Conservation (phyloP, 2,888 invertebrate species). For the Eurytoma adleriae region DNA sequence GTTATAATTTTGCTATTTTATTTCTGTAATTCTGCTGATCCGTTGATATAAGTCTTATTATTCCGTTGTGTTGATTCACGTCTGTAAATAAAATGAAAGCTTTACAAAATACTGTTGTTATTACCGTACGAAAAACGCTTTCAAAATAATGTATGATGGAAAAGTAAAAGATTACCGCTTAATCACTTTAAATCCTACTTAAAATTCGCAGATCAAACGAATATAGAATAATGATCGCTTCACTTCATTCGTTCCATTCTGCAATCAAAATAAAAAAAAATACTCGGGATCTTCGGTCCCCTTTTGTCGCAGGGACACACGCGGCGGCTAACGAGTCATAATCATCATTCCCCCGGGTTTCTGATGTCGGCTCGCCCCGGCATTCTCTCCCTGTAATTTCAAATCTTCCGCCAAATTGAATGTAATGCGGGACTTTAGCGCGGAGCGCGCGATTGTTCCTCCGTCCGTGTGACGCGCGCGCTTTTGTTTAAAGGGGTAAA, state of each 20-base stretch:
- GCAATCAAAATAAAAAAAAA: not conserved
- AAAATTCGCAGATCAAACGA: slow-evolving; percentile 9
- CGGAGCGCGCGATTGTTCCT: slow-evolving; percentile 31
- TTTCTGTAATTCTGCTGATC: too few relatives aligned
- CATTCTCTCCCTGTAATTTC: slow-evolving; percentile 56
- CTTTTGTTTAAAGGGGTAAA: slow-evolving; percentile 55
- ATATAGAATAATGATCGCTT: slow-evolving; percentile 29
- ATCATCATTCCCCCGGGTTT: slow-evolving; percentile 43
- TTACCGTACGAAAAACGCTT: too few relatives aligned
- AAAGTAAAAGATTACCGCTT: too few relatives aligned
- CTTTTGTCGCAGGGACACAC: slow-evolving; percentile 25
- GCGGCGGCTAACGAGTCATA: slow-evolving; percentile 55
- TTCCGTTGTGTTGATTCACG: not conserved
- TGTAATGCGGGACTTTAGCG: slow-evolving; percentile 53
- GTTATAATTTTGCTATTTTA: too few relatives aligned
- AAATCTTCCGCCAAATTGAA: slow-evolving; percentile 58
- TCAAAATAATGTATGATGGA: too few relatives aligned
- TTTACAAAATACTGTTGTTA: too few relatives aligned
- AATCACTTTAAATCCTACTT: too few relatives aligned
- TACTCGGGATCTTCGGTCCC: not conserved
- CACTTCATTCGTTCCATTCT: not conserved
- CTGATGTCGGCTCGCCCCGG: slow-evolving; percentile 23
- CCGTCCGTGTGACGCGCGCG: slow-evolving; percentile 30
- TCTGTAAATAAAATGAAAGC: too few relatives aligned
- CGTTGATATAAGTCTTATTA: too few relatives aligned